phyloP scores from a whole-genome alignment of 1,140 invertebrate genomes.

The Sycophaga agraensis region DNA sequence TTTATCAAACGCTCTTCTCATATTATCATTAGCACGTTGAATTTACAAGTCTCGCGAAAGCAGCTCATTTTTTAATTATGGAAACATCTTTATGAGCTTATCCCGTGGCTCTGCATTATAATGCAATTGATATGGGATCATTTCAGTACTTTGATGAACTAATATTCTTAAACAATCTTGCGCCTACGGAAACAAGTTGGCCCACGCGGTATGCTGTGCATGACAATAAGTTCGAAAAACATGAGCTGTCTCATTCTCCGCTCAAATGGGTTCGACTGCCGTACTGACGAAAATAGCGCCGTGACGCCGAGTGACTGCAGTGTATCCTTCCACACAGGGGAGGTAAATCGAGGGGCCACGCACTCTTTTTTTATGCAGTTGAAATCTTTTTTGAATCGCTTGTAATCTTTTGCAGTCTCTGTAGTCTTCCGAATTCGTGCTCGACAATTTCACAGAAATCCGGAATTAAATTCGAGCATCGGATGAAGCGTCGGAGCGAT shows the following conservation, averaged over 20 bases:
- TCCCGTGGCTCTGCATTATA: conserved; percentile 12
- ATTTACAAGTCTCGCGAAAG: not conserved
- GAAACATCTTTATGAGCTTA: not conserved
- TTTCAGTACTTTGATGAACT: conserved; percentile 35
- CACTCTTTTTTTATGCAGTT: too few relatives aligned
- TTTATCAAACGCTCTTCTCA: too few relatives aligned
- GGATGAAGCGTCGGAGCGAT: too few relatives aligned
- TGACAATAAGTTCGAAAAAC: conserved; percentile 1
- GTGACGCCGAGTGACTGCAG: too few relatives aligned
- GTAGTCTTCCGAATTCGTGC: too few relatives aligned
- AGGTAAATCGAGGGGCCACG: too few relatives aligned
- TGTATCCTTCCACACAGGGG: too few relatives aligned
- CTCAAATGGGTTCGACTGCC: not conserved
- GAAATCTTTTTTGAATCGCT: too few relatives aligned
- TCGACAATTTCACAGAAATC: too few relatives aligned
- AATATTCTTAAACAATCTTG: conserved; percentile 23
- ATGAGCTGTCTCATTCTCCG: conserved; percentile 6
- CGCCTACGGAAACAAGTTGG: conserved; percentile 26
- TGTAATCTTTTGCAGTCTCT: too few relatives aligned
- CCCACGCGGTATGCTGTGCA: conserved; percentile 11
- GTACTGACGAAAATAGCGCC: conserved; percentile 29
- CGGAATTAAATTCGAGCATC: too few relatives aligned
- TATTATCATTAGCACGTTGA: conserved; percentile 6
- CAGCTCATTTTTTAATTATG: not conserved
- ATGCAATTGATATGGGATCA: conserved; percentile 32